A percentile compares a stretch with the other conserved stretches of the same genome.
These are phyloP conservation scores for Ennomos erosarius DNA, from an alignment of 2,888 invertebrate genomes.

Conservation along the genomic window DNA sequence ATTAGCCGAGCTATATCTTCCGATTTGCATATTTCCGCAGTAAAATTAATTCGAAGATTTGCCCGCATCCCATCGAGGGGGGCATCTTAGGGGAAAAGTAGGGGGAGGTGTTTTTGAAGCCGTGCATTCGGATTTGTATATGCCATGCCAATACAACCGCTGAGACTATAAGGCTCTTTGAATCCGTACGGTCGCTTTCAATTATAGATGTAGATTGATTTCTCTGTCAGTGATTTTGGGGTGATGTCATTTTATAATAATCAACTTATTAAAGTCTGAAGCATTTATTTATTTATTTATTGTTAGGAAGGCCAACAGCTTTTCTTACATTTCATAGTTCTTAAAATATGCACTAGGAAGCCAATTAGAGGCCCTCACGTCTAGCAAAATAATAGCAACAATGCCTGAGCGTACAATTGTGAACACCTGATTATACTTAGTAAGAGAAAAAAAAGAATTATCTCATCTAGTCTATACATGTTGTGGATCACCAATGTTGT, in stretches of 20 bases:
- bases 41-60: constrained; percentile 87
- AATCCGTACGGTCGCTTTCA: constrained; percentile 49
- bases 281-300: too few relatives aligned
- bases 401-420: too few relatives aligned
- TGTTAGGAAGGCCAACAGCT: too few relatives aligned
- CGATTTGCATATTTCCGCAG: constrained; percentile 85
- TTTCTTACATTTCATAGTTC: too few relatives aligned
- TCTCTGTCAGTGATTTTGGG: constrained; percentile 13
- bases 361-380: too few relatives aligned
- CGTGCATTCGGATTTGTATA: constrained; percentile 73
- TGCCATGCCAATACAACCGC: constrained; percentile 61
- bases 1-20: constrained; percentile 83
- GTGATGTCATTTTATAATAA: not conserved
- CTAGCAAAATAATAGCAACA: too few relatives aligned
- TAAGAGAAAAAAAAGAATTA: too few relatives aligned
- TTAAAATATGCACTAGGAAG: too few relatives aligned
- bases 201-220: constrained; percentile 44
- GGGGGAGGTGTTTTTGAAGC: constrained; percentile 67
- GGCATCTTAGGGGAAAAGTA: constrained; percentile 53
- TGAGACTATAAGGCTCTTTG: constrained; percentile 41
- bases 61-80: constrained; percentile 78
- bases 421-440: too few relatives aligned
- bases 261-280: not conserved
- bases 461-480: not conserved
- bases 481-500: too few relatives aligned